phyloP scores from a whole-genome alignment of 2,888 invertebrate species.

The Trachelus troglodyta region DNA sequence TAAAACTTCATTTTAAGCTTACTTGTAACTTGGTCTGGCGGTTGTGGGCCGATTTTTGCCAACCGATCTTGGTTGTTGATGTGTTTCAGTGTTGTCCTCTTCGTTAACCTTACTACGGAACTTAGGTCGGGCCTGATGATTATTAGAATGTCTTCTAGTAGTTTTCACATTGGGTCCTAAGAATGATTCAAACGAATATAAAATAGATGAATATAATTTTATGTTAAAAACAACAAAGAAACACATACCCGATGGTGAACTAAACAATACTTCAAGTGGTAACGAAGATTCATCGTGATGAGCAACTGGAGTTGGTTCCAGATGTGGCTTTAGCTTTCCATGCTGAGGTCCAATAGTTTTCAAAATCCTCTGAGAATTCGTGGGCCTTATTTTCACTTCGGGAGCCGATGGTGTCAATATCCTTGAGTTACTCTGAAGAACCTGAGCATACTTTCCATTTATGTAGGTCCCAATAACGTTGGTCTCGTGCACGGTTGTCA shows the following conservation, averaged over 20 bases:
- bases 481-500: constrained; percentile 87
- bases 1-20: constrained; percentile 37
- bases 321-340: constrained; percentile 64
- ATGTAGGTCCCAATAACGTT: constrained; percentile 91
- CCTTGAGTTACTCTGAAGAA: constrained; percentile 83
- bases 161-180: constrained; percentile 45
- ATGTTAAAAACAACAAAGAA: constrained; percentile 6
- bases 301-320: constrained; percentile 75
- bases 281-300: constrained; percentile 71
- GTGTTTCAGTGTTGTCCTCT: constrained; percentile 48
- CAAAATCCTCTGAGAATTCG: constrained; percentile 76
- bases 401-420: constrained; percentile 64
- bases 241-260: constrained; percentile 63
- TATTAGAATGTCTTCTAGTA: constrained; percentile 47
- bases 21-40: constrained; percentile 65
- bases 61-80: constrained; percentile 43
- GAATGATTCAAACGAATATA: background rate
- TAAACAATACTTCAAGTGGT: constrained; percentile 70
- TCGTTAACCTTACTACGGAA: constrained; percentile 60
- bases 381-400: constrained; percentile 76
- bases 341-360: constrained; percentile 81
- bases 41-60: constrained; percentile 58
- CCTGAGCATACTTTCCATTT: constrained; percentile 89
- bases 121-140: constrained; percentile 48
- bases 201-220: background rate